Conservation (phyloP, 37 sponge, comb jelly and placozoan genomes). For the Beroe forskalii region DNA sequence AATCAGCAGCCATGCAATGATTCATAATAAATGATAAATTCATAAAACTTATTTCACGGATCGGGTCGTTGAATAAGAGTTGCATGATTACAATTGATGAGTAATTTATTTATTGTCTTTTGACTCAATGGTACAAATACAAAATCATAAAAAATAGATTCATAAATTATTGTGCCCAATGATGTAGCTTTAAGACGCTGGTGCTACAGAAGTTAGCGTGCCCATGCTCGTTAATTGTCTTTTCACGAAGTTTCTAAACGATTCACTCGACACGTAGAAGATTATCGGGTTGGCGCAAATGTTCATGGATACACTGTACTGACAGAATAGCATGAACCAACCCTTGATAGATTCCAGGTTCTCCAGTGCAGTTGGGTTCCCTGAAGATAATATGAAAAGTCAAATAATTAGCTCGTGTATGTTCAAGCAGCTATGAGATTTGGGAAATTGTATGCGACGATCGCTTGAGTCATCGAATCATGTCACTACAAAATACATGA, state of each 20-base stretch:
- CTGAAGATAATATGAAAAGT: background rate
- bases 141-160: too few relatives aligned
- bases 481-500: background rate
- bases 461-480: background rate
- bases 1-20: too few relatives aligned
- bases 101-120: too few relatives aligned
- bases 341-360: background rate
- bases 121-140: too few relatives aligned
- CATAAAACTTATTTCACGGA: too few relatives aligned
- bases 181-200: background rate
- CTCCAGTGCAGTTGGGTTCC: background rate
- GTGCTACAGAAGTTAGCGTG: background rate
- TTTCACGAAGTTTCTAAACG: slow-evolving; percentile 1
- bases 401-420: background rate
- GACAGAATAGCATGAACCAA: slow-evolving; percentile 10
- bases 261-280: background rate
- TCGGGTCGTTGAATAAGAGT: too few relatives aligned
- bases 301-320: slow-evolving; percentile 29
- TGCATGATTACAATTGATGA: too few relatives aligned
- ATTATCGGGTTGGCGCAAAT: slow-evolving; percentile 4
- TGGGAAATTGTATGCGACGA: background rate
- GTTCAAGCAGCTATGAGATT: too few relatives aligned
- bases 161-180: background rate
- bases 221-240: background rate
- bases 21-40: too few relatives aligned